A percentile compares a stretch with the other conserved stretches of the same genome.
phyloP scores from a whole-genome alignment of 2,113 vertebrate genomes.

The Esox niger region DNA sequence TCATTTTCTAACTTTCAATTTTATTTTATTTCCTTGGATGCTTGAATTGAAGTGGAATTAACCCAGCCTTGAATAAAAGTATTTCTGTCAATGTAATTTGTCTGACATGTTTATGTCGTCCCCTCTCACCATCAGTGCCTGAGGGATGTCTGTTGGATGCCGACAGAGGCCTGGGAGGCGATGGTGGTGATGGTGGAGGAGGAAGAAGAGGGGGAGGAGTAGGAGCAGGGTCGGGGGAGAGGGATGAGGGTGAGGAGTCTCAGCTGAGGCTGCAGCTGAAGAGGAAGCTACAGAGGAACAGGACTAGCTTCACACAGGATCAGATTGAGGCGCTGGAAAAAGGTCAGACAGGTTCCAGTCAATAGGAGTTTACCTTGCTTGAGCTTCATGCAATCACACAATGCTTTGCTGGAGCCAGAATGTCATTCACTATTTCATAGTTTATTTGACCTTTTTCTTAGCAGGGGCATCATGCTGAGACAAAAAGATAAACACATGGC shows the following conservation, averaged over 20 bases:
- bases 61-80: no score
- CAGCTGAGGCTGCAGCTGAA: slow-evolving; percentile 84
- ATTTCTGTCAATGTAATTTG: no score
- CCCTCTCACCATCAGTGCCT: slow-evolving; percentile 52
- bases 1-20: no score
- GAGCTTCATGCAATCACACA: background rate
- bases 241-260: slow-evolving; percentile 77
- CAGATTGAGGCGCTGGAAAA: slow-evolving; percentile 86
- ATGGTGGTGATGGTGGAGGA: slow-evolving; percentile 44
- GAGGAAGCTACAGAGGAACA: slow-evolving; percentile 84
- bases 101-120: no score
- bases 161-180: slow-evolving; percentile 62
- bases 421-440: slow-evolving; percentile 13
- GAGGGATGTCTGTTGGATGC: slow-evolving; percentile 76
- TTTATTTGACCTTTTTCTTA: no score
- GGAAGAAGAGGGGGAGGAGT: slow-evolving; percentile 46
- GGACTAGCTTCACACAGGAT: slow-evolving; percentile 84
- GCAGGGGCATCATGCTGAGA: no score
- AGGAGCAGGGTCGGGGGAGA: slow-evolving; percentile 65
- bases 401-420: background rate
- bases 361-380: slow-evolving; percentile 25
- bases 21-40: no score
- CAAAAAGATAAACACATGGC: no score
- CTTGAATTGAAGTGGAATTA: no score
- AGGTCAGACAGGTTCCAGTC: slow-evolving; percentile 65